Base-by-base conservation (phyloP, 2,888 invertebrate species). In the Hartigia nigra region DNA sequence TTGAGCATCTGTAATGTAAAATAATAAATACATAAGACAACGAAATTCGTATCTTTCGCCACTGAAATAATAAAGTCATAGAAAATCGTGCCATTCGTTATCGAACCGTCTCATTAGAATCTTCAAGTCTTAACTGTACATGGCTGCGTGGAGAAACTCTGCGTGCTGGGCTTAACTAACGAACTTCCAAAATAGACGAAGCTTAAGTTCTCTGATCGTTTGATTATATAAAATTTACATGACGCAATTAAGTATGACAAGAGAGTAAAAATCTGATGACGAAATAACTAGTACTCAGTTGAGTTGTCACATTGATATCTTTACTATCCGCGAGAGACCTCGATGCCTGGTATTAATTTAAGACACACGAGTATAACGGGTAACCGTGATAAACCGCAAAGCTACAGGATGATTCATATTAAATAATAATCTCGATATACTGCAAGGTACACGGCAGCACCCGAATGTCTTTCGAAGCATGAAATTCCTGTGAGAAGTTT, bases 131-230 rank as follows among this genome's bases (percentile, higher is more conserved):
- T 31, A 72, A 72, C 72, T 72, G 31, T 72, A 72, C 12, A 32
- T 34, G 31, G 31, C 31, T 14, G 31, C n/a, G 80, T 78, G 36
- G 69, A 31, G 36, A 76, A 70, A 74, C 69, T 39, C 31, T 70
- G 81, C 80, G 78, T 80, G 79, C 79, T 75, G 34, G 69, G 81
- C 81, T 84, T 84, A 80, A 79, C 81, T 83, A 87, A 86, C 82
- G 82, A 83, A 84, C 79, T 82, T 84, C 83, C 83, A 84, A 85
- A 85, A 55, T 9, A 23, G 55, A 55, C 23, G 9, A 23, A 23
- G 23, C 9, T 23, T 9, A 9, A 23, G 23, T 55, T 23, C 23
- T 23, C 23, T 55, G 23, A 0, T 55, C 1, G 9, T 55, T 55
- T 2, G 9, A 55, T 55, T 23, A 55, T 55, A 55, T 55, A 55